A percentile compares a stretch with the other conserved stretches of the same genome.
These are phyloP conservation scores for Helarctos malayanus DNA, from an alignment of 2,797 vertebrate species.

Conservation along the genomic window DNA sequence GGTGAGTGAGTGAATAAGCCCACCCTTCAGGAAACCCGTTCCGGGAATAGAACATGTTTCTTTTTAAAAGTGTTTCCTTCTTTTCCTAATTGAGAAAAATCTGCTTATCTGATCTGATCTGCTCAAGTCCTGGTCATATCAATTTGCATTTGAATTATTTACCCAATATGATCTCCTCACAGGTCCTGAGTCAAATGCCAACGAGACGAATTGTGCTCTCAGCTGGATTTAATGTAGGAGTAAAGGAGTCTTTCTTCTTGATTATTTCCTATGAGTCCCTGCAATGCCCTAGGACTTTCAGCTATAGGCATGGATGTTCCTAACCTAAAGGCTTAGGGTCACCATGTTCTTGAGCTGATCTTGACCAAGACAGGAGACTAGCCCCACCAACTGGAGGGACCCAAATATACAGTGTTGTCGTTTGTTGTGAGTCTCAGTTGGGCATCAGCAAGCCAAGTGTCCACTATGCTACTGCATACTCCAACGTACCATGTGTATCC, in stretches of 20 bases:
- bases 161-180: neutral
- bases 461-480: neutral
- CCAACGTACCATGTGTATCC: neutral
- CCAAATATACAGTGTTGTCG: neutral
- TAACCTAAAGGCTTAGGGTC: neutral
- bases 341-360: neutral
- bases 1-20: neutral
- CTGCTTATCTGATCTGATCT: neutral
- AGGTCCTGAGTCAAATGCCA: slow-evolving; percentile 34
- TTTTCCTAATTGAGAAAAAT: slow-evolving; percentile 54
- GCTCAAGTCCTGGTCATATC: neutral
- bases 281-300: neutral
- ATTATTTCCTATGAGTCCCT: slow-evolving; percentile 5
- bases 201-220: slow-evolving; percentile 23
- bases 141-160: slow-evolving; percentile 36
- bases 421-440: slow-evolving; percentile 2
- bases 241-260: slow-evolving; percentile 22
- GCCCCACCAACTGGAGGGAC: neutral
- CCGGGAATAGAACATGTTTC: slow-evolving; percentile 23
- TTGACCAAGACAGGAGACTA: neutral
- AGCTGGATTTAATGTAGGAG: slow-evolving; percentile 6
- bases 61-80: slow-evolving; percentile 22
- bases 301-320: neutral
- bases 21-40: slow-evolving; percentile 34
- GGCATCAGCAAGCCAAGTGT: neutral